Evolutionary conservation across 92 coral and sea anemone species (phyloP).

Genomic region (Zoanthus sansibaricus): DNA sequence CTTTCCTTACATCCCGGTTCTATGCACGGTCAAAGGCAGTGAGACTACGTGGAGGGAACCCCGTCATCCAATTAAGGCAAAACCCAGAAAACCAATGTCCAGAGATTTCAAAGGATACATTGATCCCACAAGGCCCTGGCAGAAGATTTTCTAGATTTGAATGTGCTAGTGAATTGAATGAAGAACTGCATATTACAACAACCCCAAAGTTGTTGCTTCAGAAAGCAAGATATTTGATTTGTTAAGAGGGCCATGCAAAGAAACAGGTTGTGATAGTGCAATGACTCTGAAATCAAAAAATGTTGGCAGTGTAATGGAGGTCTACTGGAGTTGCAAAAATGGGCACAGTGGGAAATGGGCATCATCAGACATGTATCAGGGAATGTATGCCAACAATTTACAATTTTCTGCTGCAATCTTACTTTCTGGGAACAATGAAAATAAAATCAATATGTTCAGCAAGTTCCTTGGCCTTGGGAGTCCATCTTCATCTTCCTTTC

Average conservation of each 20-base stretch:
- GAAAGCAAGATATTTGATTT: slow-evolving; percentile 1
- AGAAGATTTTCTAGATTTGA: slow-evolving; percentile 15
- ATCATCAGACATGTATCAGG: not conserved
- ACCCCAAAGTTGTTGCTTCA: slow-evolving; percentile 7
- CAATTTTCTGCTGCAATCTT: not conserved
- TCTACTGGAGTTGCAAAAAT: not conserved
- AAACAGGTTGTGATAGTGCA: not conserved
- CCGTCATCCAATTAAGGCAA: too few species aligned
- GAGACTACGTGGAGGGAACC: too few species aligned
- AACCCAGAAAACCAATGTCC: not conserved
- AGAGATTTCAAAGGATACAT: not conserved
- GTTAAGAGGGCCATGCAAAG: slow-evolving; percentile 18
- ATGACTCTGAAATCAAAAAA: not conserved
- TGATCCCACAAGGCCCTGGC: slow-evolving; percentile 11
- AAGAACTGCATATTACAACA: not conserved
- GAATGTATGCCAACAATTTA: not conserved
- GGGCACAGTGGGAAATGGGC: slow-evolving; percentile 11
- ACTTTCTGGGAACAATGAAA: not conserved
- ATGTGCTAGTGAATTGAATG: not conserved
- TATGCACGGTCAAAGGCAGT: too few species aligned
- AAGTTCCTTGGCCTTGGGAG: not conserved
- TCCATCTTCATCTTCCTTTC: not conserved
- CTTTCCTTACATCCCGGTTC: too few species aligned
- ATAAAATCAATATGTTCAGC: not conserved
- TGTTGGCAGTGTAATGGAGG: not conserved